phyloP scores from a whole-genome alignment of 2,797 vertebrate species.

The Arremon brunneinucha region DNA sequence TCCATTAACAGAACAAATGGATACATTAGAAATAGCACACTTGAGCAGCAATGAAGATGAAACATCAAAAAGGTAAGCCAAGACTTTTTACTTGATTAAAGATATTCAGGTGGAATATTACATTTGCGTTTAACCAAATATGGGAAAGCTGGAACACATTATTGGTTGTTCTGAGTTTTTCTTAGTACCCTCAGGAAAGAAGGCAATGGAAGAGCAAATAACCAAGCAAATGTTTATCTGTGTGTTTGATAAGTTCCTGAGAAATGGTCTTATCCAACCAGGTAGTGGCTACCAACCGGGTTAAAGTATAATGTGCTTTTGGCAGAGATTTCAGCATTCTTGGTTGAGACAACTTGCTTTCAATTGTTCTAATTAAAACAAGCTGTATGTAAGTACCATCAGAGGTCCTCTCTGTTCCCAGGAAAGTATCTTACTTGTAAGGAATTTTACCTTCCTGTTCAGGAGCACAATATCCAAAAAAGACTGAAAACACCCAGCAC shows the following conservation, averaged over 20 bases:
- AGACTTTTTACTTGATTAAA: neutral
- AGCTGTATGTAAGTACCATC: neutral
- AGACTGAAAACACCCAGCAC: neutral
- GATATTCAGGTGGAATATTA: neutral
- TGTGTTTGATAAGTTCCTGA: neutral
- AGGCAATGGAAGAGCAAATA: neutral
- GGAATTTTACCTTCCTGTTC: neutral
- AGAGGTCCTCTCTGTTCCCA: neutral
- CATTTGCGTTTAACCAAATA: neutral
- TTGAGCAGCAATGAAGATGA: neutral
- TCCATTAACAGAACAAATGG: neutral
- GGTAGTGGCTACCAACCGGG: neutral
- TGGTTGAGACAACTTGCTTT: neutral
- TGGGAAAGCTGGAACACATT: rapidly evolving
- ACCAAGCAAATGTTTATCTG: neutral
- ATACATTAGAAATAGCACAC: neutral
- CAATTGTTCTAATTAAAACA: neutral
- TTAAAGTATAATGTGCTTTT: neutral
- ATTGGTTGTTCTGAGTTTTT: neutral
- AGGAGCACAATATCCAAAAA: neutral
- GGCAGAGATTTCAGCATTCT: neutral
- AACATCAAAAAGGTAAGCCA: constrained; percentile 32
- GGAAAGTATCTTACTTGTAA: neutral
- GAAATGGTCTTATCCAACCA: neutral
- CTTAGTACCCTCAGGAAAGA: neutral